These are phyloP conservation scores for Panthera tigris DNA, from an alignment of 2,113 vertebrate species.

Conservation along the genomic window DNA sequence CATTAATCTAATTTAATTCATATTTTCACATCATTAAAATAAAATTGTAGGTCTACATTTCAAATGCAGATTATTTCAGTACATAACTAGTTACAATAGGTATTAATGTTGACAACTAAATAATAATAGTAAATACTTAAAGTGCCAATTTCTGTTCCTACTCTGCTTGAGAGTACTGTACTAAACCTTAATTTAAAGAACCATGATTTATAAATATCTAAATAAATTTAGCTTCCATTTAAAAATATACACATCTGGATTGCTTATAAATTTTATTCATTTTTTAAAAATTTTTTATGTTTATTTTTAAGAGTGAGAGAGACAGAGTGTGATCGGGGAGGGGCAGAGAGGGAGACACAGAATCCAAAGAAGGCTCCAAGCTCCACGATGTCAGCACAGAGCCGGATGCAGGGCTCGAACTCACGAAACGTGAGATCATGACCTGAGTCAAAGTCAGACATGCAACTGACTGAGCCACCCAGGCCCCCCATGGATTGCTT, in stretches of 20 bases:
- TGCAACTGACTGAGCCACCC: too few relatives aligned
- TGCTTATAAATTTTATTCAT: not conserved
- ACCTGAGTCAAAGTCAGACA: too few relatives aligned
- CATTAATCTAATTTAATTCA: not conserved
- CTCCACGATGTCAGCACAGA: too few relatives aligned
- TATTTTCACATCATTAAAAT: not conserved
- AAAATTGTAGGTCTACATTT: not conserved
- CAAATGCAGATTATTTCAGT: not conserved
- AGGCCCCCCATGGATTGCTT: not conserved
- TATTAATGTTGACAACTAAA: not conserved
- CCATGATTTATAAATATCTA: not conserved
- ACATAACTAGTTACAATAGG: not conserved
- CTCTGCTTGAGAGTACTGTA: not conserved
- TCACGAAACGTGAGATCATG: too few relatives aligned
- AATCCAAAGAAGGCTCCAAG: too few relatives aligned
- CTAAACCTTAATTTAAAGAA: slow-evolving; percentile 10
- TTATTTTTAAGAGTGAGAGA: too few relatives aligned
- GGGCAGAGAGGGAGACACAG: too few relatives aligned
- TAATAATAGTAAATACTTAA: not conserved
- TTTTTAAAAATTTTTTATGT: too few relatives aligned
- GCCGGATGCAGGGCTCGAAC: too few relatives aligned
- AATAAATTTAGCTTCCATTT: not conserved
- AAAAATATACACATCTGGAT: not conserved
- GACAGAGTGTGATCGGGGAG: too few relatives aligned
- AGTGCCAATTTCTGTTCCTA: not conserved